Base-by-base conservation (phyloP, 2,797 vertebrate species). In the Ataeniobius toweri region DNA sequence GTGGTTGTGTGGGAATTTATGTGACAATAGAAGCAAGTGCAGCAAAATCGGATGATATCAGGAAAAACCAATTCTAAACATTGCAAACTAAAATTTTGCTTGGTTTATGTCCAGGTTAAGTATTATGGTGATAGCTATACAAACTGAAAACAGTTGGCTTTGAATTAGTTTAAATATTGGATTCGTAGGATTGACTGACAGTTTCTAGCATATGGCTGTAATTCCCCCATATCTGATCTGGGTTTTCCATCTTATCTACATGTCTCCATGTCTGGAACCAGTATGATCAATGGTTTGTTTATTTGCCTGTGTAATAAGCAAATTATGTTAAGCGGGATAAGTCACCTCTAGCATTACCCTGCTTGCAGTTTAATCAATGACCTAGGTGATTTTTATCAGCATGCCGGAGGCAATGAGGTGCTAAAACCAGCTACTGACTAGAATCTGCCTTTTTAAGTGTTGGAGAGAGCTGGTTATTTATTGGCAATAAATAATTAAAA, bases 281-380 rank as follows among this genome's bases (percentile, higher is more conserved):
- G 75, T 71, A 81, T 91, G 92, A 94, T 95, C 93, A 92, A 94
- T 94, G 92, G 80, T 88, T 91, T 93, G 89, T 93, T 94, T 93
- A 93, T 94, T 94, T 94, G 92, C 81, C 88, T 90, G 86, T 89
- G 91, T 91, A 93, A 93, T 94, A 92, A 92, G 90, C 84, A 89
- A 87, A 91, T 93, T 90, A 94, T 92, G 91, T 87, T 90, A 93
- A 92, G 83, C 71, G 48, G 56, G 80, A 90, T 72, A 89, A 92
- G 91, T 92, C 91, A 91, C 91, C 91, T 90, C 88, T 81, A 80
- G 86, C 83, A 93, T 95, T 94, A 94, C 94, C 92, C 94, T 90
- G 89, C 90, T 93, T 92, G 93, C 89, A 84, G 89, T 91, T 92
- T 92, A 94, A 95, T 95, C 93, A 93, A 94, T 95, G 92, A 91